Percentiles rank a stretch among this genome's conserved stretches.
Evolutionary conservation across 2,888 invertebrate species (phyloP).

Genomic region (Acanthosepion esculentum): DNA sequence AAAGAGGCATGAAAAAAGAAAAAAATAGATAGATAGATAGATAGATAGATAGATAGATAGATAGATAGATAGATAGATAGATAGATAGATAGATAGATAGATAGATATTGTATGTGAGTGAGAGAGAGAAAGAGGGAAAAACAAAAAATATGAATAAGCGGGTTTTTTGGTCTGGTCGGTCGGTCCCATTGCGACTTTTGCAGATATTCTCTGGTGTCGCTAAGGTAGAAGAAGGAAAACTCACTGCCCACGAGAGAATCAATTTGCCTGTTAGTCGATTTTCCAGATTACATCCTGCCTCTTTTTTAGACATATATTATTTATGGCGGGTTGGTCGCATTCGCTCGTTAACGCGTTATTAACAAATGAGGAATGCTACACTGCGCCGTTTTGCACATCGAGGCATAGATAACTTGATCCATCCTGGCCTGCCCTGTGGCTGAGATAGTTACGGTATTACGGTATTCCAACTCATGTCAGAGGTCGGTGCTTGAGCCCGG

Average conservation of each 20-base stretch:
- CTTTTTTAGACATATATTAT: not conserved
- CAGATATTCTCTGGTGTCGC: not conserved
- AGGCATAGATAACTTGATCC: not conserved
- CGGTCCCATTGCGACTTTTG: not conserved
- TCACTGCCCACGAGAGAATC: not conserved
- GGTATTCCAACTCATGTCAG: no score
- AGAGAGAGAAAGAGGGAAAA: not conserved
- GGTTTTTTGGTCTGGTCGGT: not conserved
- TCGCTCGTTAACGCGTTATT: not conserved
- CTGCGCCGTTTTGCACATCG: not conserved
- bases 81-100: not conserved
- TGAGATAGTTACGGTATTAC: no score
- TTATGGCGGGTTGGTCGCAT: not conserved
- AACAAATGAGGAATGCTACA: not conserved
- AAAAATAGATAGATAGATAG: no score
- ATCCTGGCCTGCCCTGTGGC: no score
- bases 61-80: not conserved
- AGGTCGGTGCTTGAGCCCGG: no score
- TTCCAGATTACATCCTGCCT: not conserved
- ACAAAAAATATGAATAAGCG: not conserved
- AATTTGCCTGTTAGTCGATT: not conserved
- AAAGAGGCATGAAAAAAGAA: no score
- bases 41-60: no score
- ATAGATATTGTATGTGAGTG: no score
- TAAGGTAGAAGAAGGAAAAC: not conserved